Conservation (phyloP, 2,888 invertebrate genomes). For the Plemyria rubiginata region DNA sequence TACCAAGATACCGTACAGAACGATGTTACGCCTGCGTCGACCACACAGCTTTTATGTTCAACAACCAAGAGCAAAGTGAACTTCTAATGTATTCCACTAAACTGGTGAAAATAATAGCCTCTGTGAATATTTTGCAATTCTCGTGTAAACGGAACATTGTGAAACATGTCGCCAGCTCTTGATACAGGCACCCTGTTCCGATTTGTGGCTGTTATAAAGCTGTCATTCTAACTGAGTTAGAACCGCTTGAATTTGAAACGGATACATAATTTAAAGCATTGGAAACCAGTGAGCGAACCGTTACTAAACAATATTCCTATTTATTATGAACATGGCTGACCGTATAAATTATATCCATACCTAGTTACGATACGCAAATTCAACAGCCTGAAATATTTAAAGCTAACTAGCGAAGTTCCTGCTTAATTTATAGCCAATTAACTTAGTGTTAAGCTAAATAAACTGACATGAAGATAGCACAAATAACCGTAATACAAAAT, state of each 20-base stretch:
- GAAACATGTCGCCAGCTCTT: constrained; percentile 32
- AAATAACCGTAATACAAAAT: constrained; percentile 69
- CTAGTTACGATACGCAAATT: constrained; percentile 58
- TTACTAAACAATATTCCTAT: constrained; percentile 45
- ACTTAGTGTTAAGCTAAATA: constrained; percentile 80
- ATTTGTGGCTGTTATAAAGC: constrained; percentile 41
- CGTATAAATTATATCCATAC: constrained; percentile 54
- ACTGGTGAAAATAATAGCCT: constrained; percentile 17
- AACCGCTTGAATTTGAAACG: constrained; percentile 40
- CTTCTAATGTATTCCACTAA: constrained; percentile 8
- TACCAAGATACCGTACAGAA: neutral
- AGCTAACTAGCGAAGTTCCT: constrained; percentile 71
- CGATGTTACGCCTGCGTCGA: neutral
- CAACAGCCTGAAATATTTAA: constrained; percentile 66
- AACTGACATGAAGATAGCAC: constrained; percentile 75
- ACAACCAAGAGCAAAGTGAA: constrained; percentile 1
- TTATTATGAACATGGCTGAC: constrained; percentile 46
- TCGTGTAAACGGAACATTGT: constrained; percentile 26
- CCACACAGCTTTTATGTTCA: neutral
- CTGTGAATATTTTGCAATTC: constrained; percentile 14
- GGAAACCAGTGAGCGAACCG: constrained; percentile 39
- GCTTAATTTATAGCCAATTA: constrained; percentile 83
- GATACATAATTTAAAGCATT: constrained; percentile 41
- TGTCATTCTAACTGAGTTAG: constrained; percentile 42
- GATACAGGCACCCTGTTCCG: constrained; percentile 31